Evolutionary conservation across 2,113 vertebrate genomes (phyloP).

Genomic region (Desmodus rotundus): DNA sequence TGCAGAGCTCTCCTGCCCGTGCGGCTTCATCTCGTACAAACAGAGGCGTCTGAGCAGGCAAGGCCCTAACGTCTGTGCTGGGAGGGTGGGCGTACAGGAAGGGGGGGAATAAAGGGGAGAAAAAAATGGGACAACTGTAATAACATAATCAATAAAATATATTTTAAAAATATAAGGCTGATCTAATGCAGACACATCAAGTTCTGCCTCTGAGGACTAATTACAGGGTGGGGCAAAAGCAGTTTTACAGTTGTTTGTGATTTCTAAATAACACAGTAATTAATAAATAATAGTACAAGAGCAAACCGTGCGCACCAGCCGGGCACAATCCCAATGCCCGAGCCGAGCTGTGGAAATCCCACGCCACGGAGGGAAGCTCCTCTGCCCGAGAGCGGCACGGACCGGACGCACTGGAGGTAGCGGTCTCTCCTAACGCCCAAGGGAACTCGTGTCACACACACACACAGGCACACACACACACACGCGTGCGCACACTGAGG

Average conservation of each 20-base stretch:
- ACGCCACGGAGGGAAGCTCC: not conserved
- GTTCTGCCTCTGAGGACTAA: not conserved
- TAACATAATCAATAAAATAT: too few relatives aligned
- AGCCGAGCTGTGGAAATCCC: not conserved
- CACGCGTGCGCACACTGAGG: too few relatives aligned
- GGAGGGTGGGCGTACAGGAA: not conserved
- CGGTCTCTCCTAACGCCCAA: not conserved
- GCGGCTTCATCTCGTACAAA: not conserved
- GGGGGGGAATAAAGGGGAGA: too few relatives aligned
- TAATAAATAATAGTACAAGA: too few relatives aligned
- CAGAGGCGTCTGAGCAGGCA: not conserved
- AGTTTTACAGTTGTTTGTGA: too few relatives aligned
- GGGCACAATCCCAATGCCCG: not conserved
- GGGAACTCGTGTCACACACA: not conserved
- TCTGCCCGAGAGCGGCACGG: not conserved
- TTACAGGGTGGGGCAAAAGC: not conserved
- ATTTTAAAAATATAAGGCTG: not conserved
- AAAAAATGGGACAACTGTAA: too few relatives aligned
- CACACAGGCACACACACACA: not conserved
- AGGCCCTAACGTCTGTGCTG: not conserved
- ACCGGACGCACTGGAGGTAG: not conserved
- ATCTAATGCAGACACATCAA: not conserved
- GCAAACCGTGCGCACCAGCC: too few relatives aligned
- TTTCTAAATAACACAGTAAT: too few relatives aligned
- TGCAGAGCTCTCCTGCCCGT: not conserved